Base-by-base conservation (phyloP, 2,113 vertebrate species). In the Calyptomena viridis region DNA sequence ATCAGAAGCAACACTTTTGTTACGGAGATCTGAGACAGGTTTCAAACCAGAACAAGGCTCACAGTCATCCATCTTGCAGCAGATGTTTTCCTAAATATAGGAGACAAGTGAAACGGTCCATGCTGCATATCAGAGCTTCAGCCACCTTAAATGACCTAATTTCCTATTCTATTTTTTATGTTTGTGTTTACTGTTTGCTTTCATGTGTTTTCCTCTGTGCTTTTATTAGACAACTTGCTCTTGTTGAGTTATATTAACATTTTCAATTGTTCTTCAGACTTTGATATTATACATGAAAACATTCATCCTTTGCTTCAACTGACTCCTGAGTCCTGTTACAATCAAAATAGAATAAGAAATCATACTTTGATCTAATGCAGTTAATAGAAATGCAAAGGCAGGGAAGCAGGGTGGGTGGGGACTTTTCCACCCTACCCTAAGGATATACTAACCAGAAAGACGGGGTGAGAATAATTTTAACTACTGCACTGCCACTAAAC, bases 211-310 rank as follows among this genome's bases (percentile, higher is more conserved):
- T 71, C 63, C 47, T 86, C 71, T 64, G 27, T 81, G 55, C 12
- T 59, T 89, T 91, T 52, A 68, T 92, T 74, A 40, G 30, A 84
- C 8, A 28, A 78, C 67, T 22, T 72, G 27, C 56, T 35, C 84
- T 93, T 47, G 33, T n/a, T 92, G 64, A 76, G 12, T 89, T 75
- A 12, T 37, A 89, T 91, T 95, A 78, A 77, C 63, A 88, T 95
- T 90, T 94, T 37, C 76, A 7, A 64, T 89, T 95, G 71, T 89
- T 92, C 55, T 86, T 75, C 49, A 52, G 33, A 72, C 84, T 85
- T 91, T 94, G 81, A 89, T 91, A 91, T 46, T 64, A 56, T 5
- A 50, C 21, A 60, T 46, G 88, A 90, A 79, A 88, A 73, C 46
- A 77, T 90, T 67, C 47, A 60, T 59, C 19, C 52, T 92, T 92